Conservation (phyloP, 2,888 invertebrate species). For the Campopleginae sp. region DNA sequence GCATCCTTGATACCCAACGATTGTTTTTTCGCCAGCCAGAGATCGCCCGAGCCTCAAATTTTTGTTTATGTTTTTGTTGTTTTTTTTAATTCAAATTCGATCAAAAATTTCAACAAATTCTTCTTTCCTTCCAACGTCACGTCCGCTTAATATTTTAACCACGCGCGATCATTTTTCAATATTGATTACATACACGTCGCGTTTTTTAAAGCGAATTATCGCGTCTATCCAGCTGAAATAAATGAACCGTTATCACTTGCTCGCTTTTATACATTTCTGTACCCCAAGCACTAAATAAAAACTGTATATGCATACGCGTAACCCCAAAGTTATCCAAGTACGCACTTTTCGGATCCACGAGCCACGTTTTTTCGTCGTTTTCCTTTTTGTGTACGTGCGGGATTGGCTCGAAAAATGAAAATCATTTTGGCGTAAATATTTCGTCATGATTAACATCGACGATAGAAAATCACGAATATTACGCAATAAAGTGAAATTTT, state of each 20-base stretch:
- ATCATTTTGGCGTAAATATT: background rate
- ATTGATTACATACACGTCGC: background rate
- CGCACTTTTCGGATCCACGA: background rate
- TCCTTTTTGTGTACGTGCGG: background rate
- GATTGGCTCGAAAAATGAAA: background rate
- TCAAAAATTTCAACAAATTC: background rate
- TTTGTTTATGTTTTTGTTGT: too few relatives aligned
- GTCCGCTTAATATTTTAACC: background rate
- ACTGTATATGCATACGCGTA: background rate
- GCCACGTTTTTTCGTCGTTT: background rate
- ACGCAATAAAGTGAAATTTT: conserved; percentile 14
- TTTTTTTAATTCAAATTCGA: background rate
- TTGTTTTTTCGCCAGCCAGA: conserved; percentile 63
- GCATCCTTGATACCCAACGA: conserved; percentile 82
- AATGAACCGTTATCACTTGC: background rate
- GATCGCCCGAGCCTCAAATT: background rate
- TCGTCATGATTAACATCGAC: background rate
- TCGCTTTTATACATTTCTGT: background rate
- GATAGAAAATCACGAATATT: background rate
- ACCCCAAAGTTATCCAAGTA: background rate
- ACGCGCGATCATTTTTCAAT: background rate
- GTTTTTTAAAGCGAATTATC: background rate
- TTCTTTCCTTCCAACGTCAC: background rate
- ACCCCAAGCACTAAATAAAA: background rate
- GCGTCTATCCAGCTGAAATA: background rate